Evolutionary conservation across 2,797 vertebrate genomes (phyloP), one percentile per base, ranked within the genome.

Genomic region (Gadopsis marmoratus): DNA sequence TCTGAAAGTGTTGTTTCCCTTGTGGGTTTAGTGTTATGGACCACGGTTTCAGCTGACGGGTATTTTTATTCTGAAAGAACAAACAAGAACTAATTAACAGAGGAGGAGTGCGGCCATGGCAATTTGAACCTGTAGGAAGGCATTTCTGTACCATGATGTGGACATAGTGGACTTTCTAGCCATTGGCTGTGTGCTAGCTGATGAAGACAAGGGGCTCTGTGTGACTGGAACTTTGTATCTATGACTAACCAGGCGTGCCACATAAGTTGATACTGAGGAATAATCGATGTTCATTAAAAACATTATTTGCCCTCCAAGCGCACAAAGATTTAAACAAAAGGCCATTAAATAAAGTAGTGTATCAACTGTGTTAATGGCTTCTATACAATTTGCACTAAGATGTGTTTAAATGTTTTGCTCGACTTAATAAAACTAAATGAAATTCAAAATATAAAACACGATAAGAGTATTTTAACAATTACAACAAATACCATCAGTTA

Each of bases 41-140:
- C 71, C 62, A 74, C 62, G 43, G 19, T 66, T 65, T 78, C 43
- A 82, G 76, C 80, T 78, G 69, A 80, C 73, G 63, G 77, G 51
- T 80, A 48, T 64, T 74, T 78, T 84, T 61, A 77, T 75, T 77
- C 37, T 63, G 53, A 76, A 66, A 78, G 60, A 77, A 81, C 76
- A 86, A 88, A 88, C 81, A 82, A 76, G 75, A 79, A 72, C 73
- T 85, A 86, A 88, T 89, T 84, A 86, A 67, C 78, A 69, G 66
- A 78, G 64, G 71, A 78, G 33, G 39, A 79, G 60, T 71, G 48
- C 82, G 66, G 78, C 74, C 41, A 76, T 73, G 43, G 65, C 71
- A 86, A 76, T 81, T 69, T 83, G 39, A 39, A 78, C 77, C 68
- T 71, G 53, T 51, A 74, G 71, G 79, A 81, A 41, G 53, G 71